A percentile compares a stretch with the other conserved stretches of the same genome.
Conservation (phyloP, 2,113 vertebrate genomes). For the Chitala chitala region DNA sequence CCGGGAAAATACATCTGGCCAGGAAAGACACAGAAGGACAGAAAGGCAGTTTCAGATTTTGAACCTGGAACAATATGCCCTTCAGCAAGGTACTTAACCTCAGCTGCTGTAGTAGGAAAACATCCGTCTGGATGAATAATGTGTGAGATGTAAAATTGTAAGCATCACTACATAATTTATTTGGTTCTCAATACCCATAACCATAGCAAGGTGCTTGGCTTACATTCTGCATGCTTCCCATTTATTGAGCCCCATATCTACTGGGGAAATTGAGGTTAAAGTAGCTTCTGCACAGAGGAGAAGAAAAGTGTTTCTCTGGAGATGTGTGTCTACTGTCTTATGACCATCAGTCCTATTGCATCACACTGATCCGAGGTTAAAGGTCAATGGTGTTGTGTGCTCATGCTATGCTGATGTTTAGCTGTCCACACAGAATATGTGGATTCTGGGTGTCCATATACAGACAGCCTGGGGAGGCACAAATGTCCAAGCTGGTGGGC, state of each 20-base stretch:
- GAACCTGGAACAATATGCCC: background rate
- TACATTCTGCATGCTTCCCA: background rate
- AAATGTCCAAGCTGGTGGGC: too few relatives aligned
- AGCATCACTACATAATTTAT: constrained; percentile 15
- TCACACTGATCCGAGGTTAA: too few relatives aligned
- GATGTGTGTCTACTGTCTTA: background rate
- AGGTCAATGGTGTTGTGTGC: too few relatives aligned
- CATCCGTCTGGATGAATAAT: constrained; percentile 20
- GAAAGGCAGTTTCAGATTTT: background rate
- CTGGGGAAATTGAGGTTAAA: background rate
- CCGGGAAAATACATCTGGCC: background rate
- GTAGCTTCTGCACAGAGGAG: background rate
- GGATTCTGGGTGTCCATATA: too few relatives aligned
- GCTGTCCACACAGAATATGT: too few relatives aligned
- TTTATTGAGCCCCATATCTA: background rate
- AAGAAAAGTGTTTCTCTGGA: background rate
- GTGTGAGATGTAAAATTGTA: constrained; percentile 12
- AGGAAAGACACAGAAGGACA: background rate
- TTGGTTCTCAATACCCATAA: constrained; percentile 15
- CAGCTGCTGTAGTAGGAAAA: background rate
- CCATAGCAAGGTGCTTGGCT: constrained; percentile 2
- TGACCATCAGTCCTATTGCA: background rate
- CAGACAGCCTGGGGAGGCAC: too few relatives aligned
- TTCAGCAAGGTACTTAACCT: constrained; percentile 16
- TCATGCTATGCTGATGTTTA: too few relatives aligned